phyloP scores from a whole-genome alignment of 2,888 invertebrate species.

The Adelphocoris suturalis region DNA sequence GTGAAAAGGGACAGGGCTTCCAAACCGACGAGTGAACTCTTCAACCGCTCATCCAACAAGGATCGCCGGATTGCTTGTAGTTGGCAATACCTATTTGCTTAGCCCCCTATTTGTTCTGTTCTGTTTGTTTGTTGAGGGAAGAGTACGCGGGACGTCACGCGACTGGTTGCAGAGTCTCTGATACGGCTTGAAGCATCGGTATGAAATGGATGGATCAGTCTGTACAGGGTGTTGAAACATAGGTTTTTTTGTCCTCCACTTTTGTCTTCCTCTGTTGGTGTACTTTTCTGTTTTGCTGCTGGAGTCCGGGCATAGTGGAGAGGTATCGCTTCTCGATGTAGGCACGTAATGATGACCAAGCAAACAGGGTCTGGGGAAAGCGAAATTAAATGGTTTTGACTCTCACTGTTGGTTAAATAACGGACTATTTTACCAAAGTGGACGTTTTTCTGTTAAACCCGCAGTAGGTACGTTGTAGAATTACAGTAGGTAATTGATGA shows the following conservation, averaged over 20 bases:
- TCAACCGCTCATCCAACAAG: slow-evolving; percentile 30
- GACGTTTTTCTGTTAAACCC: no score
- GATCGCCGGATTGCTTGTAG: slow-evolving; percentile 43
- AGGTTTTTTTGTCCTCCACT: neutral
- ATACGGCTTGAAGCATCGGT: neutral
- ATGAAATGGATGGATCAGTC: neutral
- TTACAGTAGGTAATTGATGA: no score
- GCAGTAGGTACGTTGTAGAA: no score
- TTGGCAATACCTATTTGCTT: slow-evolving; percentile 50
- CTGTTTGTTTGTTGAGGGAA: slow-evolving; percentile 37
- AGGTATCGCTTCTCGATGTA: neutral
- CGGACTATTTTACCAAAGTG: no score
- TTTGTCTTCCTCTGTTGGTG: neutral
- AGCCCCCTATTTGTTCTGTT: slow-evolving; percentile 40
- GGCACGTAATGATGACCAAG: neutral
- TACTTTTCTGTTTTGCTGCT: neutral
- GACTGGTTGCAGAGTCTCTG: neutral
- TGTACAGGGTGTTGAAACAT: neutral
- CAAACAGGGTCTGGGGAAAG: neutral
- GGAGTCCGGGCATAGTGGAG: neutral
- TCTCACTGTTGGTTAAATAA: neutral
- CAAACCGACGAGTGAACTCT: slow-evolving; percentile 4
- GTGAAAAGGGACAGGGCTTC: neutral
- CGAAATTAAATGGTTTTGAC: neutral
- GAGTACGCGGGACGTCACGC: neutral